These are phyloP conservation scores for Pipistrellus kuhlii DNA, from an alignment of 2,797 vertebrate species.

Conservation along the genomic window DNA sequence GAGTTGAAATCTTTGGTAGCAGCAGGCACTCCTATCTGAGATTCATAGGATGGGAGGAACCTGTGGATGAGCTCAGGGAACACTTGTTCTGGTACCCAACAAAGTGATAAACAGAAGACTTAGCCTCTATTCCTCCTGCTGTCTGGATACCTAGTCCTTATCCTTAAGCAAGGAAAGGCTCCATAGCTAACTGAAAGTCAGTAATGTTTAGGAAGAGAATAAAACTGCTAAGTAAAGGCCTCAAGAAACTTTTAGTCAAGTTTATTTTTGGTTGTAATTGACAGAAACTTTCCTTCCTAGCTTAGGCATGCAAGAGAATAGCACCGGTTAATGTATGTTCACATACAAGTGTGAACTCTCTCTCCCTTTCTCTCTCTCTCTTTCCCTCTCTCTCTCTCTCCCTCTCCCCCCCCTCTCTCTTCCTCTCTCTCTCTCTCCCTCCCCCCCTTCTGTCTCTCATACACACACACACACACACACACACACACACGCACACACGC, in stretches of 20 bases:
- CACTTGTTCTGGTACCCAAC: not conserved
- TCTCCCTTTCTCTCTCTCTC: not conserved
- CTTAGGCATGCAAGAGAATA: not conserved
- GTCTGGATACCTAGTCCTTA: not conserved
- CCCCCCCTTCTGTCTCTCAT: too few relatives aligned
- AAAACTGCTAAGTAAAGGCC: not conserved
- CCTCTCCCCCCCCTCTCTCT: too few relatives aligned
- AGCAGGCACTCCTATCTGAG: not conserved
- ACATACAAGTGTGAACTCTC: not conserved
- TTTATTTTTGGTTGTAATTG: slow-evolving; percentile 2
- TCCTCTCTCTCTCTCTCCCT: too few relatives aligned
- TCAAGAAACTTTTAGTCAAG: not conserved
- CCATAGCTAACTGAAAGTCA: not conserved
- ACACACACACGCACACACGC: not conserved
- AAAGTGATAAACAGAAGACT: not conserved
- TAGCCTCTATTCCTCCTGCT: not conserved
- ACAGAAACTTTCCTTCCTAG: slow-evolving; percentile 28
- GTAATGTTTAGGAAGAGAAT: not conserved
- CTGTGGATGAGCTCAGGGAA: not conserved
- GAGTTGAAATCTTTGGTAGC: not conserved
- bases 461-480: not conserved
- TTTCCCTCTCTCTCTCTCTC: too few relatives aligned
- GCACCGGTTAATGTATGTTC: not conserved
- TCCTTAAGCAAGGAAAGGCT: slow-evolving; percentile 3
- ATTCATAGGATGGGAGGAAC: not conserved